Percentiles rank a stretch among this genome's conserved stretches.
phyloP scores from a whole-genome alignment of 2,113 vertebrate genomes.

The Pandion haliaetus region DNA sequence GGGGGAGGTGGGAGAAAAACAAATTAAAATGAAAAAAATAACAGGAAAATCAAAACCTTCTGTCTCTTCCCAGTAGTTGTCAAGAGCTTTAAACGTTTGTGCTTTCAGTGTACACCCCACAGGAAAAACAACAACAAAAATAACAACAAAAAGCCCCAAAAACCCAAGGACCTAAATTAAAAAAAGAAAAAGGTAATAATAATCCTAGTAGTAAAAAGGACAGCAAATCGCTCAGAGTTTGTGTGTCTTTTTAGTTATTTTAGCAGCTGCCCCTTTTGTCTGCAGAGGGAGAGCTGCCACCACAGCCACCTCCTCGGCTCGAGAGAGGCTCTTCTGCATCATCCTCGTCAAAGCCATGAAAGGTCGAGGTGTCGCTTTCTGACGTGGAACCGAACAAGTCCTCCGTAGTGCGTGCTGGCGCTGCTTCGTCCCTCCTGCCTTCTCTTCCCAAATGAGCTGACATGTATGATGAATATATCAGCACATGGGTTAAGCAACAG shows the following conservation, averaged over 20 bases:
- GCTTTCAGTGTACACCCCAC: constrained; percentile 70
- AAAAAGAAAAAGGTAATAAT: constrained; percentile 60
- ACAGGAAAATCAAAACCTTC: constrained; percentile 39
- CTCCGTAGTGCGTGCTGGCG: constrained; percentile 85
- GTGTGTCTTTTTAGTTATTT: constrained; percentile 66
- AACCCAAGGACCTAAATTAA: constrained; percentile 9
- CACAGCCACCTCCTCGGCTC: constrained; percentile 83
- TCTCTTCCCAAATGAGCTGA: constrained; percentile 88
- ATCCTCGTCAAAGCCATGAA: constrained; percentile 97
- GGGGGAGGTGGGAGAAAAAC: background rate
- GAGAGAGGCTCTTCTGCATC: constrained; percentile 91
- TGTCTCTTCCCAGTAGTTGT: constrained; percentile 48
- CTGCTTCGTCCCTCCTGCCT: constrained; percentile 87
- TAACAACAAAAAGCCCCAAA: background rate
- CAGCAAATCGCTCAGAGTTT: constrained; percentile 65
- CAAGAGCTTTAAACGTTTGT: constrained; percentile 72
- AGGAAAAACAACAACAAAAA: constrained; percentile 19
- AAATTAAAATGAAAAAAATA: constrained; percentile 28
- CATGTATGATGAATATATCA: constrained; percentile 92
- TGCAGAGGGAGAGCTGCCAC: constrained; percentile 85
- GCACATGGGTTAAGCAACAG: constrained; percentile 90
- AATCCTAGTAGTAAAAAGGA: constrained; percentile 70
- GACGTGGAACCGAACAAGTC: constrained; percentile 98
- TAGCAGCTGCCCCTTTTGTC: constrained; percentile 85
- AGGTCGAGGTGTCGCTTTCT: constrained; percentile 98